These are phyloP conservation scores for Saimiri boliviensis DNA, from an alignment of 2,113 vertebrate species.

Conservation along the genomic window DNA sequence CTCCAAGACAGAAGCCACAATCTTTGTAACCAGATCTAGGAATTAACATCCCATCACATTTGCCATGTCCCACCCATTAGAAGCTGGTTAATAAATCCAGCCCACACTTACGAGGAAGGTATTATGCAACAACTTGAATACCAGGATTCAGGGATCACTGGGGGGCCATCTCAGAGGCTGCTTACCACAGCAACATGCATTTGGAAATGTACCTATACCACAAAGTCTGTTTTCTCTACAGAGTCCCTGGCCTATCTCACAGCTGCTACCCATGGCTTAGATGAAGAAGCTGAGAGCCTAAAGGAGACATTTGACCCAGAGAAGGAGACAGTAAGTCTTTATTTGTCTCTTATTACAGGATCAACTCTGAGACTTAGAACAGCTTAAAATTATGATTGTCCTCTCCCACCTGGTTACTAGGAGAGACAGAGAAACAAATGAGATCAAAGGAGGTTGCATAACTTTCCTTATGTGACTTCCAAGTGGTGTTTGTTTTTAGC, in stretches of 20 bases:
- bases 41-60: neutral
- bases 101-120: neutral
- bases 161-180: neutral
- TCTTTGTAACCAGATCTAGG: neutral
- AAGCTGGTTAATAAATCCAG: neutral
- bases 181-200: neutral
- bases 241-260: conserved; percentile 99
- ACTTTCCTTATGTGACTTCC: fast-evolving
- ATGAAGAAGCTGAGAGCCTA: conserved; percentile 95
- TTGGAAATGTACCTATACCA: neutral
- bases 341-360: neutral
- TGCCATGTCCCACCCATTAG: neutral
- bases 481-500: neutral
- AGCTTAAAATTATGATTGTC: conserved; percentile 16
- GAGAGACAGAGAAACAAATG: neutral
- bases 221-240: conserved; percentile 66
- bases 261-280: conserved; percentile 96
- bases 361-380: neutral
- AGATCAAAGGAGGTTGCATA: neutral
- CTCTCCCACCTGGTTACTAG: neutral
- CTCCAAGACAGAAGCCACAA: neutral
- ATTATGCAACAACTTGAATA: neutral
- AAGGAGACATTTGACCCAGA: conserved; percentile 96
- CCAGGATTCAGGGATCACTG: neutral
- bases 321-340: conserved; percentile 91